phyloP scores from a whole-genome alignment of 2,797 vertebrate genomes.

The Acropternis orthonyx region DNA sequence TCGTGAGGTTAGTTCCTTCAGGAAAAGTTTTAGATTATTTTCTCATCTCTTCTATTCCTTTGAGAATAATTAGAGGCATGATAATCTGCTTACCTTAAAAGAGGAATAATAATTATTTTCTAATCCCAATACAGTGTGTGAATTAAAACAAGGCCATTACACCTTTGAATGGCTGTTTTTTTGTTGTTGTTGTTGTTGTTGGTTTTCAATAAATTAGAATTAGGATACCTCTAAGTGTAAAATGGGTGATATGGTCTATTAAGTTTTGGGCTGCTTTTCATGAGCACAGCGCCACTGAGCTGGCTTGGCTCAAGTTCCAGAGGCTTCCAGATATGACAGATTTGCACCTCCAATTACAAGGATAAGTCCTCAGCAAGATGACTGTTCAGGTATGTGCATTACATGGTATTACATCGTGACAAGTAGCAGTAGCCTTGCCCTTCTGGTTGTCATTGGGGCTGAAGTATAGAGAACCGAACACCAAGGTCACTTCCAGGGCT shows the following conservation, averaged over 20 bases:
- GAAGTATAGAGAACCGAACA: background rate
- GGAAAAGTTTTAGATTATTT: constrained; percentile 55
- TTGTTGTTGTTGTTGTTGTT: fast-evolving
- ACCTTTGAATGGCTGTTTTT: background rate
- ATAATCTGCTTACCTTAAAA: constrained; percentile 45
- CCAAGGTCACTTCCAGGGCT: constrained; percentile 29
- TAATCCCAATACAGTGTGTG: background rate
- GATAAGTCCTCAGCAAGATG: background rate
- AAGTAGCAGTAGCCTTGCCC: background rate
- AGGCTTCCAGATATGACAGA: background rate
- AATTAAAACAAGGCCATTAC: constrained; percentile 13
- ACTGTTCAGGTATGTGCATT: background rate
- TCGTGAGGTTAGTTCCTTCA: constrained; percentile 46
- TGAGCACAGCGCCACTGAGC: background rate
- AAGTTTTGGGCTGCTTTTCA: background rate
- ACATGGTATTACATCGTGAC: background rate
- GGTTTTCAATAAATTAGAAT: background rate
- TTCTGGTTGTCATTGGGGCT: constrained; percentile 17
- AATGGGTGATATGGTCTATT: background rate
- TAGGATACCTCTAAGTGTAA: background rate
- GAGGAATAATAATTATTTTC: constrained; percentile 32
- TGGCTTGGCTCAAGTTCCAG: background rate
- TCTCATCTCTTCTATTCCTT: constrained; percentile 32
- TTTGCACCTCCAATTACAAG: constrained; percentile 8
- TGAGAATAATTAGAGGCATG: constrained; percentile 35